Conservation (phyloP, 2,888 invertebrate species). For the Clitarchus hookeri region DNA sequence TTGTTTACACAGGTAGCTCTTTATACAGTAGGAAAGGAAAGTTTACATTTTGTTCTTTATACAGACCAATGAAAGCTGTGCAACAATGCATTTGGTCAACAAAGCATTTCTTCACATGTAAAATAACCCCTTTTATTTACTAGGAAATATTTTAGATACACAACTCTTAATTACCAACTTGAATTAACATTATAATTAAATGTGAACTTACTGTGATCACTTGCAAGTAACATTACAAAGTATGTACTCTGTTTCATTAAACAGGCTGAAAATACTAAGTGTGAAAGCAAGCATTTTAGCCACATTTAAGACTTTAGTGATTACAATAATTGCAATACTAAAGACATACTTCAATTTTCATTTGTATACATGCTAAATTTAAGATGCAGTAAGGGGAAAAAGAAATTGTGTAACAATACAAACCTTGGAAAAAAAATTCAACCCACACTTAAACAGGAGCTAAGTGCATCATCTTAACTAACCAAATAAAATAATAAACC, state of each 20-base stretch:
- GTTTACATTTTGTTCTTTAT: not conserved
- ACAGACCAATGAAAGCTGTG: not conserved
- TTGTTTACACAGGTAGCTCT: not conserved
- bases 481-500: not conserved
- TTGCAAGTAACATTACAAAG: not conserved
- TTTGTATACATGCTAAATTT: not conserved
- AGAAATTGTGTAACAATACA: not conserved
- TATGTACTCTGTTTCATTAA: not conserved
- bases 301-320: not conserved
- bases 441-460: not conserved
- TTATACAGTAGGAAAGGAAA: not conserved
- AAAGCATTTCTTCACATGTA: not conserved
- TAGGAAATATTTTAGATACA: not conserved
- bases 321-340: not conserved
- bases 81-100: not conserved
- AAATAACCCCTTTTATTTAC: not conserved
- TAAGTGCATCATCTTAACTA: not conserved
- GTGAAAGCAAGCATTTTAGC: constrained; percentile 1
- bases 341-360: not conserved
- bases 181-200: not conserved
- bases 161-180: not conserved
- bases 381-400: not conserved
- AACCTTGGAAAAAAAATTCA: not conserved
- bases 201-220: not conserved
- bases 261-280: not conserved